Conservation (phyloP, 2,888 invertebrate species). For the Autographa gamma region DNA sequence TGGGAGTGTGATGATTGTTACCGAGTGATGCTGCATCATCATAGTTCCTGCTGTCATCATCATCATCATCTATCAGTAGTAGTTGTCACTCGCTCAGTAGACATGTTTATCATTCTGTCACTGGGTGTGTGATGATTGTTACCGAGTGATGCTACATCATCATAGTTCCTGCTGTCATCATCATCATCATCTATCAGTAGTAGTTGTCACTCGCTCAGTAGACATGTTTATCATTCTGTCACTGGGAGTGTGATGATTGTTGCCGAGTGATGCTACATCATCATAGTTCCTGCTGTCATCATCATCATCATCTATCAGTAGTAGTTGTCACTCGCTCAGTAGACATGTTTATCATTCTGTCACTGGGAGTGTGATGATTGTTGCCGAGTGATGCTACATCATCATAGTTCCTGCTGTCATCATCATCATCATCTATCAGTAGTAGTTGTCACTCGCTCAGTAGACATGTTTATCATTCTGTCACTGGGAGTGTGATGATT, state of each 20-base stretch:
- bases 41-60: not conserved
- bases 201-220: conserved; percentile 35
- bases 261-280: conserved; percentile 6
- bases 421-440: conserved; percentile 12
- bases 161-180: not conserved
- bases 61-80: conserved; percentile 33
- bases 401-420: not conserved
- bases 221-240: conserved; percentile 33
- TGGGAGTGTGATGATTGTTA: conserved; percentile 21
- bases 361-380: conserved; percentile 23
- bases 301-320: conserved; percentile 13
- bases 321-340: conserved; percentile 29
- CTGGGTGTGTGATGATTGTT: conserved; percentile 34
- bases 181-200: not conserved
- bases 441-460: conserved; percentile 26
- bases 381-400: not conserved
- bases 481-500: conserved; percentile 36
- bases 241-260: conserved; percentile 42
- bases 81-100: conserved; percentile 39
- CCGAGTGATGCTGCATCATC: conserved; percentile 3
- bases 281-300: not conserved
- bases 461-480: conserved; percentile 22
- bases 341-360: conserved; percentile 25
- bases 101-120: conserved; percentile 49
- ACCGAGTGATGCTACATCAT: not conserved